A percentile compares a stretch with the other conserved stretches of the same genome.
These are phyloP conservation scores for Diorhabda sublineata DNA, from an alignment of 1,140 invertebrate species.

Conservation along the genomic window DNA sequence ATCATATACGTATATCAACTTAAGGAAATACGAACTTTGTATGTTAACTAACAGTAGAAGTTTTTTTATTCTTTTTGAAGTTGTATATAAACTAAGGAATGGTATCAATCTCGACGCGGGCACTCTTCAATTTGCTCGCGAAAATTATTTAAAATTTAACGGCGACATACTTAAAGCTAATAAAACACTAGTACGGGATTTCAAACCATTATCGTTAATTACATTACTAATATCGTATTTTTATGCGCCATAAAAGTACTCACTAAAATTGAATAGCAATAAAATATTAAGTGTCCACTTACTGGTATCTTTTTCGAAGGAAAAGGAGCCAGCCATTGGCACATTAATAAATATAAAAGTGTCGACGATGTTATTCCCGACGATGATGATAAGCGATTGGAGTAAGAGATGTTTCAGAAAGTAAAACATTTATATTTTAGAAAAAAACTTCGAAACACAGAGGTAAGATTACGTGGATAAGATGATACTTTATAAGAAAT, in stretches of 20 bases:
- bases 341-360: slow-evolving; percentile 3
- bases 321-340: neutral
- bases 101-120: too few relatives aligned
- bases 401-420: too few relatives aligned
- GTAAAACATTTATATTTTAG: too few relatives aligned
- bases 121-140: slow-evolving; percentile 7
- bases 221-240: slow-evolving; percentile 16
- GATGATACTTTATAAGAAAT: too few relatives aligned
- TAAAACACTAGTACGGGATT: slow-evolving; percentile 6
- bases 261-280: slow-evolving; percentile 12
- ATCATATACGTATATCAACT: too few relatives aligned
- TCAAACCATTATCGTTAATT: slow-evolving; percentile 11
- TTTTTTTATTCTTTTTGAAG: too few relatives aligned
- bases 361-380: neutral
- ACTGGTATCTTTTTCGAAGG: slow-evolving; percentile 11
- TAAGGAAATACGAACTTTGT: too few relatives aligned
- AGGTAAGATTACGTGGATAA: too few relatives aligned
- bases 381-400: neutral
- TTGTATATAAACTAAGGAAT: too few relatives aligned
- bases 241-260: slow-evolving; percentile 13
- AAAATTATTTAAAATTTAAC: slow-evolving; percentile 11
- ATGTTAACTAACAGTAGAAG: too few relatives aligned
- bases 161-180: slow-evolving; percentile 6
- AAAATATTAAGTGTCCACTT: slow-evolving; percentile 15
- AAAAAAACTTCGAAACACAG: too few relatives aligned